A percentile compares a stretch with the other conserved stretches of the same genome.
These are phyloP conservation scores for Scolopax bukidnonensis DNA, from an alignment of 2,797 vertebrate species.

Conservation along the genomic window DNA sequence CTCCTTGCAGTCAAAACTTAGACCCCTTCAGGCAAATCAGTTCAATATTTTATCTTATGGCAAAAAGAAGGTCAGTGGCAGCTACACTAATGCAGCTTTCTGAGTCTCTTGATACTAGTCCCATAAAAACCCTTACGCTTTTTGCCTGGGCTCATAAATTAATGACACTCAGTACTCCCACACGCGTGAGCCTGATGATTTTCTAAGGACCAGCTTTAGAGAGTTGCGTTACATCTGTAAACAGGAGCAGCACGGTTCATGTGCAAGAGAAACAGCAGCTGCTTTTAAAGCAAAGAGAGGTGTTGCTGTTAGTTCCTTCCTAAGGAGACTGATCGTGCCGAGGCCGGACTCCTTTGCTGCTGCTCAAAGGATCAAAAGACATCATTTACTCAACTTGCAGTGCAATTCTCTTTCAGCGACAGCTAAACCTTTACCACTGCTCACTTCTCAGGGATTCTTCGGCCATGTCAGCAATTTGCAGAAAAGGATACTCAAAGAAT, in stretches of 20 bases:
- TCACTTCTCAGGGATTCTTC: not conserved
- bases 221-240: not conserved
- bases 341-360: not conserved
- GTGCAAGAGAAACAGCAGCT: not conserved
- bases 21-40: not conserved
- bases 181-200: not conserved
- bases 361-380: not conserved
- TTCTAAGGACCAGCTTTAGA: not conserved
- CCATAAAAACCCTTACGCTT: not conserved
- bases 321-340: not conserved
- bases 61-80: not conserved
- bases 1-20: not conserved
- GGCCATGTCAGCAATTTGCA: not conserved
- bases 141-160: constrained; percentile 32
- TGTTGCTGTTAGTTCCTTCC: not conserved
- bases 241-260: not conserved
- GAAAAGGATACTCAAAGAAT: not conserved
- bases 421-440: not conserved
- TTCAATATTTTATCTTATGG: constrained; percentile 35
- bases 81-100: not conserved
- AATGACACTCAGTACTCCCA: not conserved
- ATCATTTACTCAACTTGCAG: not conserved
- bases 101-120: not conserved
- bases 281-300: not conserved
- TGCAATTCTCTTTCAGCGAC: not conserved